Conservation (phyloP, 2,888 invertebrate genomes). For the Subacronicta megacephala region DNA sequence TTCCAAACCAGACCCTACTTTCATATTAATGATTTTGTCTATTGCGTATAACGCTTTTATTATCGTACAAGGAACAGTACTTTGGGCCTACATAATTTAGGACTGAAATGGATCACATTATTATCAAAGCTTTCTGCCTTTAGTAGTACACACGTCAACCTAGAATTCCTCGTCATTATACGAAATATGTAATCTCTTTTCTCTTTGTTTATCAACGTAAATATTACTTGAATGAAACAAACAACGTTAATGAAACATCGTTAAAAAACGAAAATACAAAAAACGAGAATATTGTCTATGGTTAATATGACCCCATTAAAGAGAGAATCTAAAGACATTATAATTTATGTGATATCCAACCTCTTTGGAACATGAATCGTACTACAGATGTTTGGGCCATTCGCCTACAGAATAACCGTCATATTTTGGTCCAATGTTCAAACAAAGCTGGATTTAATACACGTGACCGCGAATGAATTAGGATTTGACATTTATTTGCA, state of each 20-base stretch:
- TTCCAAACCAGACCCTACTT: not conserved
- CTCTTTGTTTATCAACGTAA: conserved; percentile 4
- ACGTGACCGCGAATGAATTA: conserved; percentile 52
- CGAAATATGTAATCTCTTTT: conserved; percentile 5
- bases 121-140: conserved; percentile 1
- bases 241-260: conserved; percentile 2
- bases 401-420: conserved; percentile 12
- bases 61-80: not conserved
- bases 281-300: not conserved
- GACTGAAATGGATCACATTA: not conserved
- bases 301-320: conserved; percentile 4
- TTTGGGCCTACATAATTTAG: conserved; percentile 1
- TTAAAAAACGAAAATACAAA: not conserved
- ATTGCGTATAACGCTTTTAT: not conserved
- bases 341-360: conserved; percentile 14
- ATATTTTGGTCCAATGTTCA: conserved; percentile 31
- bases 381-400: conserved; percentile 15
- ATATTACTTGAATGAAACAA: conserved; percentile 4
- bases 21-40: not conserved
- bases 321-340: conserved; percentile 2
- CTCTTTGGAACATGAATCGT: conserved; percentile 23
- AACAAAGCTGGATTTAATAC: conserved; percentile 30
- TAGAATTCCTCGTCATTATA: conserved; percentile 6
- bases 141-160: not conserved
- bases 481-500: conserved; percentile 49